These are phyloP conservation scores for Hemicordylus capensis DNA, from an alignment of 2,113 vertebrate genomes.

Conservation along the genomic window DNA sequence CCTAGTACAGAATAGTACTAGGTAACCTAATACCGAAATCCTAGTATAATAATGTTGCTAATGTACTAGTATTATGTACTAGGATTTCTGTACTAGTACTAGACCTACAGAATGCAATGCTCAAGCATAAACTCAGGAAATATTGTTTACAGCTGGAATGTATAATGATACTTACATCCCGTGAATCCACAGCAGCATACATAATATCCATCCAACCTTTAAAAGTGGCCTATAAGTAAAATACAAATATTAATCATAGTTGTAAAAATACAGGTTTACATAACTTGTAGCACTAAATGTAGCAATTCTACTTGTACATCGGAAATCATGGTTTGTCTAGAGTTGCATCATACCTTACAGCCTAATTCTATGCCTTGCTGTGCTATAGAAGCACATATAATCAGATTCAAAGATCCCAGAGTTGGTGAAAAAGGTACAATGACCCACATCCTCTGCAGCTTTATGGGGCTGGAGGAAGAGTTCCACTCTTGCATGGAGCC, in stretches of 20 bases:
- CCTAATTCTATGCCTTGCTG: background rate
- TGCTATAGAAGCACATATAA: background rate
- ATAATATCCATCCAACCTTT: constrained; percentile 98
- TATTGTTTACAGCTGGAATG: constrained; percentile 12
- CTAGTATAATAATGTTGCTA: no score
- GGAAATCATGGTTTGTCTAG: constrained; percentile 14
- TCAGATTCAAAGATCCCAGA: background rate
- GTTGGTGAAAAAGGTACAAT: background rate
- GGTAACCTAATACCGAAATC: no score
- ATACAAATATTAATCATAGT: constrained; percentile 38
- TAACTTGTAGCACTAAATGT: constrained; percentile 1
- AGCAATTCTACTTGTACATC: background rate
- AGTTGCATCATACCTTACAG: background rate
- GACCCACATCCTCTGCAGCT: no score
- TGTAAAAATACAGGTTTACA: constrained; percentile 25
- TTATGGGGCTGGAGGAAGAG: no score
- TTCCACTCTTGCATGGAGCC: no score
- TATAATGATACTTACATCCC: constrained; percentile 73
- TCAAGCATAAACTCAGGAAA: constrained; percentile 25
- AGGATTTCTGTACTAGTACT: no score
- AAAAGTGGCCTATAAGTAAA: constrained; percentile 89
- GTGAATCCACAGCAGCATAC: constrained; percentile 94
- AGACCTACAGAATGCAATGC: background rate
- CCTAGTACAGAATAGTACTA: no score
- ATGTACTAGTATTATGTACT: no score